A percentile compares a stretch with the other conserved stretches of the same genome.
These are phyloP conservation scores for Xenopus borealis DNA, from an alignment of 2,113 vertebrate genomes.

Conservation along the genomic window DNA sequence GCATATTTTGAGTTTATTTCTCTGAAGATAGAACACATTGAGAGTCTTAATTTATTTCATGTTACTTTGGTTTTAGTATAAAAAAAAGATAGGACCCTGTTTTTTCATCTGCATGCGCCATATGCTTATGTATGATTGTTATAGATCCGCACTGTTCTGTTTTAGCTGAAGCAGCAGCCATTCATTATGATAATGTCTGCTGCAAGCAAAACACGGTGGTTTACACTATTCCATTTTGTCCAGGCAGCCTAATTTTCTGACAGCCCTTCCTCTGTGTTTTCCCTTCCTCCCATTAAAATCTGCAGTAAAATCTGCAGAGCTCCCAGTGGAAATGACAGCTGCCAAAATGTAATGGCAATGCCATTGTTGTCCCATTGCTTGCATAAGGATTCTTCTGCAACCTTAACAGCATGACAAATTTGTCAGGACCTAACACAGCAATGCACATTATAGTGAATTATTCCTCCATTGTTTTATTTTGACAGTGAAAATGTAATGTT, in stretches of 20 bases:
- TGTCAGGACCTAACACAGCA: background rate
- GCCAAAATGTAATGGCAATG: conserved; percentile 35
- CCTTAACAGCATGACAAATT: background rate
- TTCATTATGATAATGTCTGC: conserved; percentile 24
- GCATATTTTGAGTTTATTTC: too few species aligned
- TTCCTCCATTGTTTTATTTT: conserved; percentile 21
- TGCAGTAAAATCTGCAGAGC: conserved; percentile 47
- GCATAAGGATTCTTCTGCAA: conserved; percentile 15
- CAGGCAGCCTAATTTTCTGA: background rate
- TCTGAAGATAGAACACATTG: background rate
- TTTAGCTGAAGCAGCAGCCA: conserved; percentile 24
- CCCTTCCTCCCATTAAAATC: conserved; percentile 30
- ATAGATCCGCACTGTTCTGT: conserved; percentile 27
- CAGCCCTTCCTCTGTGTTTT: background rate
- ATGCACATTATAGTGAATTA: conserved; percentile 11
- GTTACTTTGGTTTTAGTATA: background rate
- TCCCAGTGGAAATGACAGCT: conserved; percentile 26
- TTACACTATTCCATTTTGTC: background rate
- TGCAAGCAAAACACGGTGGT: too few species aligned
- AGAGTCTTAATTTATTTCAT: background rate
- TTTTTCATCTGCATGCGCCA: conserved; percentile 2
- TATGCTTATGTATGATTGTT: background rate
- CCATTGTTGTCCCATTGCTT: conserved; percentile 4
- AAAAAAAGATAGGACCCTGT: background rate
- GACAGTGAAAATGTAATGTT: background rate